Evolutionary conservation across 2,888 invertebrate species (phyloP).

Genomic region (Drosophila quasianomalipes): DNA sequence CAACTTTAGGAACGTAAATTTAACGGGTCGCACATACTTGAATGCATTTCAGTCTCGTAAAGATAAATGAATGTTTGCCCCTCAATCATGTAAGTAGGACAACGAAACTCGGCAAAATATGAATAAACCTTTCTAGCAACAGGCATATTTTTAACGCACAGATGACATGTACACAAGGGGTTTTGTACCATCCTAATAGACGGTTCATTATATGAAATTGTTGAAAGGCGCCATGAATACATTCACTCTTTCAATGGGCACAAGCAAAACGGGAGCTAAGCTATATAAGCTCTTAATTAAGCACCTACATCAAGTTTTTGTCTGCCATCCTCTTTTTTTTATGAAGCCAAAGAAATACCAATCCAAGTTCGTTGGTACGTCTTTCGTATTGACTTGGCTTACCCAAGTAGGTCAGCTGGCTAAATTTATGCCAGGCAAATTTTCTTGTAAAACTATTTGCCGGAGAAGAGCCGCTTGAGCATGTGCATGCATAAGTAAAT

Average conservation of each 20-base stretch:
- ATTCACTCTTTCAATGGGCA: constrained; percentile 60
- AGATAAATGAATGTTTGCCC: constrained; percentile 35
- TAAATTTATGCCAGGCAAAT: constrained; percentile 53
- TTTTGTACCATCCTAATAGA: constrained; percentile 45
- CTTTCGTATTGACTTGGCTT: constrained; percentile 62
- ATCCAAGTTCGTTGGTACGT: constrained; percentile 66
- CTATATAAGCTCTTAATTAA: constrained; percentile 76
- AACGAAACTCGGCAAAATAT: constrained; percentile 31
- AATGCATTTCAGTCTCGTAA: constrained; percentile 13
- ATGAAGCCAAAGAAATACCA: constrained; percentile 30
- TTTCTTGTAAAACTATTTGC: constrained; percentile 66
- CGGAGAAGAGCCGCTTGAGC: constrained; percentile 37
- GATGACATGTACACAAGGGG: constrained; percentile 42
- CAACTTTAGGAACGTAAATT: constrained; percentile 4
- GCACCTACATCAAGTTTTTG: constrained; percentile 67
- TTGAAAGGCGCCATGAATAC: constrained; percentile 53
- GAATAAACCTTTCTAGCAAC: constrained; percentile 51
- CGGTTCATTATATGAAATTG: constrained; percentile 53
- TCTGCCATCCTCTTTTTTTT: constrained; percentile 36
- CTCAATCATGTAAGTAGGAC: constrained; percentile 49
- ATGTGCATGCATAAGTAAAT: constrained; percentile 70
- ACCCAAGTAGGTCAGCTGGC: constrained; percentile 65
- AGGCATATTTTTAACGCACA: constrained; percentile 42
- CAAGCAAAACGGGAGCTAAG: constrained; percentile 40
- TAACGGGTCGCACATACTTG: constrained; percentile 11